Evolutionary conservation across 2,888 invertebrate genomes (phyloP).

Genomic region (Lasiommata megera): DNA sequence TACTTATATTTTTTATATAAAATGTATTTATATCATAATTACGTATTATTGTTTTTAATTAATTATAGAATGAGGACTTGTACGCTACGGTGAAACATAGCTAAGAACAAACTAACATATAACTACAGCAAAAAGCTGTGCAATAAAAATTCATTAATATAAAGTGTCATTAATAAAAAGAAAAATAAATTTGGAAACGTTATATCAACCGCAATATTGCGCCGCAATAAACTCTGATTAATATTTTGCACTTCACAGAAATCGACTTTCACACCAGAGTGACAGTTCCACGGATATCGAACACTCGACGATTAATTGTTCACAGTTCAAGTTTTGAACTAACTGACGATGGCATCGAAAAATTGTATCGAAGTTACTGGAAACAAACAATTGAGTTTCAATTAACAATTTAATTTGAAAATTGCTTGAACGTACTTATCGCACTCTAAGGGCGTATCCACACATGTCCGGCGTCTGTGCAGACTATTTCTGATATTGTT

Average conservation of each 20-base stretch:
- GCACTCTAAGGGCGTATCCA: not conserved
- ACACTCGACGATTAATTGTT: conserved; percentile 76
- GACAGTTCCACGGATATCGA: conserved; percentile 72
- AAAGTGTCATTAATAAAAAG: too few species aligned
- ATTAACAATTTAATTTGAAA: not conserved
- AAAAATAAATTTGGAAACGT: too few species aligned
- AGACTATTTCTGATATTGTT: too few species aligned
- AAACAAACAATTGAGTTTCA: not conserved
- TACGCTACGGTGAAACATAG: too few species aligned
- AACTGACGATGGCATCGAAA: conserved; percentile 63
- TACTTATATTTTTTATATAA: too few species aligned
- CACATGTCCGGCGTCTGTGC: too few species aligned
- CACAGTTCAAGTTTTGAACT: conserved; percentile 74
- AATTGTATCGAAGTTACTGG: conserved; percentile 1
- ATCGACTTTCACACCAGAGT: conserved; percentile 67
- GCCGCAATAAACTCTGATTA: not conserved
- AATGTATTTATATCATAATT: too few species aligned
- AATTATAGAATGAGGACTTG: too few species aligned
- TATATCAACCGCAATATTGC: not conserved
- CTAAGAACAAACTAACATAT: too few species aligned
- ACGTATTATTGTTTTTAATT: too few species aligned
- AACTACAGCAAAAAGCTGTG: too few species aligned
- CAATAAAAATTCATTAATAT: too few species aligned
- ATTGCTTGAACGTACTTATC: not conserved
- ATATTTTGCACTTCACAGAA: conserved; percentile 33